Evolutionary conservation across 2,797 vertebrate species (phyloP).

Genomic region (Neomorphus geoffroyi): DNA sequence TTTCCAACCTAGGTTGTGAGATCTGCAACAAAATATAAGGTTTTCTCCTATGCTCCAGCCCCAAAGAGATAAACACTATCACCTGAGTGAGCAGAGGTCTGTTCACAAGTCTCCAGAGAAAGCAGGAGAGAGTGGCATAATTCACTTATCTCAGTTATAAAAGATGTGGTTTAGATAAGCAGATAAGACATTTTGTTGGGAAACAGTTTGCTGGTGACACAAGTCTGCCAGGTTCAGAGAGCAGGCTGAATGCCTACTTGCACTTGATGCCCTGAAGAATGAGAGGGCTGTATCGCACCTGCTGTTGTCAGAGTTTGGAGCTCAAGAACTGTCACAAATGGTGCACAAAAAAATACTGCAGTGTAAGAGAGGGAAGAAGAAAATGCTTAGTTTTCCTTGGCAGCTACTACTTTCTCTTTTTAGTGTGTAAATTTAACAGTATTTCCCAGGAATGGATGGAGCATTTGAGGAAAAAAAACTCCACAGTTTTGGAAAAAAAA

Average conservation of each 20-base stretch:
- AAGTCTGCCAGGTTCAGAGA: constrained; percentile 18
- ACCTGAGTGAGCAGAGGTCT: background rate
- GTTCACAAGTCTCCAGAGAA: background rate
- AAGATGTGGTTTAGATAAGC: background rate
- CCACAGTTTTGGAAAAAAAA: background rate
- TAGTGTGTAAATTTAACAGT: constrained; percentile 7
- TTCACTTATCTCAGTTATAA: background rate
- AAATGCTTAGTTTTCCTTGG: constrained; percentile 8
- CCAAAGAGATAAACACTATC: background rate
- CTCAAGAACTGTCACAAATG: background rate
- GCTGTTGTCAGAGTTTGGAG: background rate
- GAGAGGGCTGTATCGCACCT: background rate
- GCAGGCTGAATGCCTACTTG: background rate
- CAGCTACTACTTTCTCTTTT: background rate
- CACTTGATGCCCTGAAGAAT: background rate
- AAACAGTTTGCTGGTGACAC: constrained; percentile 1
- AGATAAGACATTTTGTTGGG: background rate
- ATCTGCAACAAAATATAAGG: background rate
- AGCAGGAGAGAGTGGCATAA: background rate
- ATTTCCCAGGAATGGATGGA: background rate
- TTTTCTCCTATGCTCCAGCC: background rate
- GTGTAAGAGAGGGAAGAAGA: background rate
- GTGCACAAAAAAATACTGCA: background rate
- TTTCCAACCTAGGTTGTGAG: background rate
- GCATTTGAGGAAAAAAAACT: background rate